Evolutionary conservation across 2,113 vertebrate species (phyloP).

Genomic region (Piliocolobus tephrosceles): DNA sequence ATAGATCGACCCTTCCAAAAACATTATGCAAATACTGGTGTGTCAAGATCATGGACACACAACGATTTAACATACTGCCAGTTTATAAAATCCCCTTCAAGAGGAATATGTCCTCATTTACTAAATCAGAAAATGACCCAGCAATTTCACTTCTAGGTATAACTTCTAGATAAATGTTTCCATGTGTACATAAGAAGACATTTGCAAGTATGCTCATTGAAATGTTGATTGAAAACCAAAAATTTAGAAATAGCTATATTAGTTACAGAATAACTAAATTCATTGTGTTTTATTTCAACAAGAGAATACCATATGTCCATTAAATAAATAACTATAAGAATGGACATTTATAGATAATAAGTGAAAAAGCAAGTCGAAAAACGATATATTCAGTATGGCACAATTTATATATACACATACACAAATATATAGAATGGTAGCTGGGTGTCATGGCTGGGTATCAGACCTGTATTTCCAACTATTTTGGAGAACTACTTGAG

Average conservation of each 20-base stretch:
- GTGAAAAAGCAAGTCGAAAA: neutral
- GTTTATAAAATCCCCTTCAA: neutral
- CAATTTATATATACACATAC: neutral
- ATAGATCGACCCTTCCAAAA: neutral
- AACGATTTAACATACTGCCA: neutral
- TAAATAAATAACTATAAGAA: constrained; percentile 9
- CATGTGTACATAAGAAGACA: neutral
- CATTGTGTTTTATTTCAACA: neutral
- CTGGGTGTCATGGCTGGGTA: neutral
- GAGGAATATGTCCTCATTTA: neutral
- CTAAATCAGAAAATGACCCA: neutral
- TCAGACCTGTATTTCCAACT: neutral
- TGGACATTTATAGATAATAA: neutral
- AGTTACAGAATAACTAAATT: neutral
- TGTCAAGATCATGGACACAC: neutral
- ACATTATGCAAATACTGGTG: neutral
- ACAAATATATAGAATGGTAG: neutral
- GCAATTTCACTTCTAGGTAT: neutral
- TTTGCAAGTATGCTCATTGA: neutral
- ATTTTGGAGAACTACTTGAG: neutral
- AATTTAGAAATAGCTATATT: neutral
- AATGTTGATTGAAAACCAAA: neutral
- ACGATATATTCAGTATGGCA: neutral
- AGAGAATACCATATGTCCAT: neutral
- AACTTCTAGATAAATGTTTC: neutral